Evolutionary conservation across 2,797 vertebrate genomes (phyloP).

Genomic region (Phrynocephalus vlangalii): DNA sequence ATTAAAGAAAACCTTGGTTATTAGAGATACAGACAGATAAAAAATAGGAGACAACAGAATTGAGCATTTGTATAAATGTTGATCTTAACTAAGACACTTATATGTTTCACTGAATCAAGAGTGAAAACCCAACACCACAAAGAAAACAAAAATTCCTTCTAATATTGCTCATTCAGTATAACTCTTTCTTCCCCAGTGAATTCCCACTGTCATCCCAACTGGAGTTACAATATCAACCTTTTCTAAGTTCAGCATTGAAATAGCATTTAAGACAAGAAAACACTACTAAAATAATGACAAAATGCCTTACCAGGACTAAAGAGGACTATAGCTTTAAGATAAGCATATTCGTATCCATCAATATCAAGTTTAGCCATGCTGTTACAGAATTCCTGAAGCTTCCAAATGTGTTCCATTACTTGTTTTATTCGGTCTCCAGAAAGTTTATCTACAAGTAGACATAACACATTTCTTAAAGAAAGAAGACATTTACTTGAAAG

Average conservation of each 20-base stretch:
- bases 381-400: slow-evolving; percentile 99
- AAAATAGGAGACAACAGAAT: background rate
- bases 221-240: slow-evolving; percentile 8
- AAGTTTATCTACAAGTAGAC: slow-evolving; percentile 88
- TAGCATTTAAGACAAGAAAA: slow-evolving; percentile 4
- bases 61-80: background rate
- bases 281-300: slow-evolving; percentile 35
- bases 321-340: slow-evolving; percentile 97
- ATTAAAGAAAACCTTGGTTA: no score
- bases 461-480: slow-evolving; percentile 58
- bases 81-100: background rate
- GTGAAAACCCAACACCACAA: background rate
- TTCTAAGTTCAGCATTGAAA: slow-evolving; percentile 35
- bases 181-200: slow-evolving; percentile 26
- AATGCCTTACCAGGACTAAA: slow-evolving; percentile 94
- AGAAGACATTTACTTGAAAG: slow-evolving; percentile 35
- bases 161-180: slow-evolving; percentile 29
- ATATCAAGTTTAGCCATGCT: slow-evolving; percentile 95
- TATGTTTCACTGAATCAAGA: background rate
- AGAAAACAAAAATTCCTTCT: background rate
- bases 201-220: background rate
- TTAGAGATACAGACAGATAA: no score
- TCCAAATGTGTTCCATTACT: slow-evolving; percentile 99
- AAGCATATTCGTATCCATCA: slow-evolving; percentile 97
- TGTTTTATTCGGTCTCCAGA: slow-evolving; percentile 95